Evolutionary conservation across 2,113 vertebrate species (phyloP), one percentile per base, ranked within the genome.

Genomic region (Pandion haliaetus): DNA sequence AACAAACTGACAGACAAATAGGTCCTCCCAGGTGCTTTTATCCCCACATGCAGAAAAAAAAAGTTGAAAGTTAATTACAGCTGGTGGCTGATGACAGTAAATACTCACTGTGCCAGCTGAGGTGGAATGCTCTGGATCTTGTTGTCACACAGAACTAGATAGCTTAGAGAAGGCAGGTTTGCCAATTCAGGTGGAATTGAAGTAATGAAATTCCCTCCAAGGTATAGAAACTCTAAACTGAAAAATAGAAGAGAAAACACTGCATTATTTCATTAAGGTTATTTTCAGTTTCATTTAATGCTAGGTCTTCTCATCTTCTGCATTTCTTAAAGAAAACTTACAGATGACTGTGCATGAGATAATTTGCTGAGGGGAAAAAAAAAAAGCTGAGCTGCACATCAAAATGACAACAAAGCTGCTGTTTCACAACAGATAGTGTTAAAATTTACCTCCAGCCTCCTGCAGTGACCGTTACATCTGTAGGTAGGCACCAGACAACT

Each of bases 121-220:
- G 99, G 99, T 45, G 99, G 99, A 82, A 99, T 98, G 86, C 99
- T 99, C 97, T 99, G 99, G 96, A 99, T 99, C 94, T 99, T 99
- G 98, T 99, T 99, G 97, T 99, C 99, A 98, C 99, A 99, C 57
- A 99, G 98, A 24, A 99, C 99, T 97, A 99, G 98, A 90, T 99
- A 99, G 97, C 97, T 99, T 87, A 99, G 98, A 95, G 97, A 98
- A 66, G 99, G 99, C 88, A 99, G 98, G 97, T 99, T 99, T 62
- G 99, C 99, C 96, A 99, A 97, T 97, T 99, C 99, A 58, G 99
- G 98, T 90, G 99, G 99, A 95, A 99, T 99, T 87, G 98, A 98
- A 49, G 98, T 98, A 98, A 99, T 99, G 97, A 99, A 99, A 97
- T 99, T 99, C 88, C 99, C 99, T 86, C 99, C 99, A 62, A 99